phyloP scores from a whole-genome alignment of 2,797 vertebrate species.

The Neomorphus geoffroyi region DNA sequence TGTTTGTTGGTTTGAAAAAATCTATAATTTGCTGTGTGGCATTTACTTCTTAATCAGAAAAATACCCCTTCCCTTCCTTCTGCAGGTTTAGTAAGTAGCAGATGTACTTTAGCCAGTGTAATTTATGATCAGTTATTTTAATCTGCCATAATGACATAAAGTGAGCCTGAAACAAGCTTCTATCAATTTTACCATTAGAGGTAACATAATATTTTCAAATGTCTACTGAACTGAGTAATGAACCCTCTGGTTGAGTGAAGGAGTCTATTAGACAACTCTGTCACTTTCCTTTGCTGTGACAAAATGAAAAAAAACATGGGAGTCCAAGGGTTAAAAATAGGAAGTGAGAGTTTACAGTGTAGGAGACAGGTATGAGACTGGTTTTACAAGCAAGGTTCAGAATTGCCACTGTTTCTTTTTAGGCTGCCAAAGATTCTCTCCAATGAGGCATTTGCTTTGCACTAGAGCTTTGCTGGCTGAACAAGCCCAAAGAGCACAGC shows the following conservation, averaged over 20 bases:
- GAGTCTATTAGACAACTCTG: slow-evolving; percentile 15
- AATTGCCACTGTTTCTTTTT: not conserved
- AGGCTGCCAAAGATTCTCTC: not conserved
- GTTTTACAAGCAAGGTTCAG: not conserved
- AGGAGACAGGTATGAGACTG: accelerated
- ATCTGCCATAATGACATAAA: slow-evolving; percentile 71
- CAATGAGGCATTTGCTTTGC: not conserved
- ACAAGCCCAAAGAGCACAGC: not conserved
- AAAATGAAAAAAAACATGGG: slow-evolving; percentile 7
- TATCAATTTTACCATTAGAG: slow-evolving; percentile 68
- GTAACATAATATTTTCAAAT: slow-evolving; percentile 74
- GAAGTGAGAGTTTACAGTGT: not conserved
- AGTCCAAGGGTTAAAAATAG: slow-evolving; percentile 50
- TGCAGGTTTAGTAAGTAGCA: slow-evolving; percentile 64
- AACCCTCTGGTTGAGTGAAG: slow-evolving; percentile 54
- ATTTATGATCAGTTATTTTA: slow-evolving; percentile 76
- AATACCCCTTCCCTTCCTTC: not conserved
- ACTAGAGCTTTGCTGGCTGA: not conserved
- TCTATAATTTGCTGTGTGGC: not conserved
- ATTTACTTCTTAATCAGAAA: slow-evolving; percentile 42
- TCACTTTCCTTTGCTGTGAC: slow-evolving; percentile 21
- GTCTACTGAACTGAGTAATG: slow-evolving; percentile 69
- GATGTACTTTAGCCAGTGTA: slow-evolving; percentile 65
- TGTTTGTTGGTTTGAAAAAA: not conserved
- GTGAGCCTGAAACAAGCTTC: slow-evolving; percentile 68